Percentiles rank a stretch among this genome's conserved stretches.
phyloP scores from a whole-genome alignment of 2,113 vertebrate genomes.

The Ascaphus truei region DNA sequence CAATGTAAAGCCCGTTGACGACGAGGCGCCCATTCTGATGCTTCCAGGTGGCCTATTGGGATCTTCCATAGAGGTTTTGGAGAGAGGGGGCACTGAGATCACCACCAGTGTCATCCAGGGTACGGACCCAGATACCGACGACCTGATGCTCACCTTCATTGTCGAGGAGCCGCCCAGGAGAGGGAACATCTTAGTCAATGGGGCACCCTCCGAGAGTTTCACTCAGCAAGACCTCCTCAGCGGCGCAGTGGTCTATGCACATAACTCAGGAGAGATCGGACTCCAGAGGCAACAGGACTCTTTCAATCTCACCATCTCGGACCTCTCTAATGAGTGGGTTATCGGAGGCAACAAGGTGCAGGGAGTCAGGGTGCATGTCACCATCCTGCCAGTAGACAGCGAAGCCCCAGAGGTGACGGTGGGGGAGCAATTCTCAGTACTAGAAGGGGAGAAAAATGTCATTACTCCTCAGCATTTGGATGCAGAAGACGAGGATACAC shows the following conservation, averaged over 20 bases:
- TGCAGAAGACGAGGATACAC: constrained; percentile 49
- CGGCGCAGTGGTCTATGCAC: constrained; percentile 47
- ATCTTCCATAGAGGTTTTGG: constrained; percentile 50
- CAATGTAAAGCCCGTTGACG: constrained; percentile 42
- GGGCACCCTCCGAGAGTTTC: constrained; percentile 45
- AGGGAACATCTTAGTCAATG: constrained; percentile 48
- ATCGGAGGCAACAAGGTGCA: constrained; percentile 45
- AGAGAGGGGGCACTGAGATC: constrained; percentile 50
- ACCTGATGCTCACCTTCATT: constrained; percentile 48
- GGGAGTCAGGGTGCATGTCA: constrained; percentile 47
- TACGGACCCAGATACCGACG: constrained; percentile 42
- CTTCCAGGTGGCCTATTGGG: constrained; percentile 35
- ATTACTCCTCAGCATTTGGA: constrained; percentile 52
- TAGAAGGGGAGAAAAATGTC: constrained; percentile 74
- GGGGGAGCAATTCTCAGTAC: constrained; percentile 57
- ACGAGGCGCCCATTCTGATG: constrained; percentile 41
- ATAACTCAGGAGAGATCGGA: constrained; percentile 56
- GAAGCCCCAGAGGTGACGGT: constrained; percentile 65
- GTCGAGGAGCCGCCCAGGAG: constrained; percentile 50
- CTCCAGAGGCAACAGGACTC: constrained; percentile 45
- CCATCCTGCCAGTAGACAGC: constrained; percentile 52
- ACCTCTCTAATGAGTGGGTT: constrained; percentile 43
- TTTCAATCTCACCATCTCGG: constrained; percentile 53
- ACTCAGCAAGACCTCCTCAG: constrained; percentile 54
- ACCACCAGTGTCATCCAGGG: constrained; percentile 42